Evolutionary conservation across 2,797 vertebrate species (phyloP), one percentile per base, ranked within the genome.

Genomic region (Champsocephalus esox): DNA sequence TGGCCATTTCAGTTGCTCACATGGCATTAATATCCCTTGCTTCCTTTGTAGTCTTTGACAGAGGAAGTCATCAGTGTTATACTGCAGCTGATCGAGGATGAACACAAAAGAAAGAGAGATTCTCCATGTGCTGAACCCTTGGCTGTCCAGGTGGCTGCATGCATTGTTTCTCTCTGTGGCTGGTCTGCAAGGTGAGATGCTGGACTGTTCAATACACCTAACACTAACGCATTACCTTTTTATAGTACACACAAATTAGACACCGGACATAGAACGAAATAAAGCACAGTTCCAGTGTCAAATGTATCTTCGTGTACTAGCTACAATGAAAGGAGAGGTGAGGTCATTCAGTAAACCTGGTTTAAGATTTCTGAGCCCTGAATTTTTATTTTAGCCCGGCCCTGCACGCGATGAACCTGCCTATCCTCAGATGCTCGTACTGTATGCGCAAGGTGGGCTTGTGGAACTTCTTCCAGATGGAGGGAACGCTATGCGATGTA

Each of bases 361-460:
- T 75, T 57, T 3, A 64, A 57, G 24, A 75, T 57, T 38, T 50
- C 58, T 85, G 28, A 80, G 9, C 51, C 28, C 2, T 32, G 9
- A 3, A 12, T 85, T 79, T 77, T 12, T 51, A 9, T 16, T 45
- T 45, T 61, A 99, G 97, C 17, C 79, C 95, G 3, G 32, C 89
- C 2, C 75, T 94, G 1, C 92, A 94, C 3, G 90, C 95, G 0
- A 68, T 94, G 88, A 95, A 91, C 62, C 95, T 99, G 7, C 94
- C 96, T 0, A 93, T 97, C 62, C 96, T 99, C 87, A 94, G 90
- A 34, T 99, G 98, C 83, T 95, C 95, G 0, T 96, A 94, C 77
- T 99, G 98, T 83, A 96, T 96, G 95, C 94, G 98, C 80, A 98
- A 96, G 61, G 97, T 97, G 63, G 98, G 97, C 5, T 90, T 99